Evolutionary conservation across 2,113 vertebrate species (phyloP).

Genomic region (Aphyosemion australe): DNA sequence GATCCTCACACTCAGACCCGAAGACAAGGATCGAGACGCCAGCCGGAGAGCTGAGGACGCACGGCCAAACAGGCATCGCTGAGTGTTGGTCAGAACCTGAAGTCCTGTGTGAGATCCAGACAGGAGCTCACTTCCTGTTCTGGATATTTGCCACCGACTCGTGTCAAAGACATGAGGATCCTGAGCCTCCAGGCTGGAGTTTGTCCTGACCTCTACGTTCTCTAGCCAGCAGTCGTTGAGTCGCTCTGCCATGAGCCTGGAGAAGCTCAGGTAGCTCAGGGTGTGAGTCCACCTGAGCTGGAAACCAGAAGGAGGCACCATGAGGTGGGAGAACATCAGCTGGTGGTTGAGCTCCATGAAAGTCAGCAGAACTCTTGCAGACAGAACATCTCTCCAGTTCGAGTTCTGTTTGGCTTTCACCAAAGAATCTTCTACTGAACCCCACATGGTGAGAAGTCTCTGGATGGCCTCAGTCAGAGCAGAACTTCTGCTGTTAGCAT

Average conservation of each 20-base stretch:
- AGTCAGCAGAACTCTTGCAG: conserved; percentile 76
- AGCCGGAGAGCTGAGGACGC: conserved; percentile 65
- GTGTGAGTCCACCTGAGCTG: conserved; percentile 60
- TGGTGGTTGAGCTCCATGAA: conserved; percentile 73
- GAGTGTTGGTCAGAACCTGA: conserved; percentile 33
- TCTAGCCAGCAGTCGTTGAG: conserved; percentile 78
- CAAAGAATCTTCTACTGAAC: conserved; percentile 57
- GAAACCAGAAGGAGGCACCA: conserved; percentile 24
- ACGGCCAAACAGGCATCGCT: conserved; percentile 73
- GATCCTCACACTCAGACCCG: conserved; percentile 79
- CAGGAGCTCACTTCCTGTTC: conserved; percentile 8
- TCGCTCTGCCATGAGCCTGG: conserved; percentile 74
- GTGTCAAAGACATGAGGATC: conserved; percentile 27
- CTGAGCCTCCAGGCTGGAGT: conserved; percentile 26
- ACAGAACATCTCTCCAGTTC: conserved; percentile 78
- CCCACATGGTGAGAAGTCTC: conserved; percentile 74
- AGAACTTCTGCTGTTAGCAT: conserved; percentile 10
- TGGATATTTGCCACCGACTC: conserved; percentile 44
- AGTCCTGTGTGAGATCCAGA: conserved; percentile 31
- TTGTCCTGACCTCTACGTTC: conserved; percentile 64
- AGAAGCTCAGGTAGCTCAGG: conserved; percentile 65
- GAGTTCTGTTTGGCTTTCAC: conserved; percentile 67
- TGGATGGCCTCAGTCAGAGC: conserved; percentile 62
- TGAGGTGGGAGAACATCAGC: conserved; percentile 40
- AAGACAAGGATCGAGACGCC: conserved; percentile 77